Evolutionary conservation across 2,797 vertebrate genomes (phyloP).

Genomic region (Hydrocynus forskahlii): DNA sequence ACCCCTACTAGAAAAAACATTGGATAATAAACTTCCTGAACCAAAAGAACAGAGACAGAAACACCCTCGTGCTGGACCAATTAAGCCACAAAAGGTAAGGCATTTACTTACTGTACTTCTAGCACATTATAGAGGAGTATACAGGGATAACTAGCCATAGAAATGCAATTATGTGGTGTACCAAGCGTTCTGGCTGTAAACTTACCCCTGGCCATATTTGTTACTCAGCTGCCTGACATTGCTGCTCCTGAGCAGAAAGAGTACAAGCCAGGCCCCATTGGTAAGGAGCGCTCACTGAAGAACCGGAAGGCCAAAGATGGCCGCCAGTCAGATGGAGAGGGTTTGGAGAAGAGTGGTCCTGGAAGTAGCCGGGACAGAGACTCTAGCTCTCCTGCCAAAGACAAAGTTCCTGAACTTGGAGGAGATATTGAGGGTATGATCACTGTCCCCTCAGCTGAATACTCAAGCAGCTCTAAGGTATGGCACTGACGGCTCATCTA

Average conservation of each 20-base stretch:
- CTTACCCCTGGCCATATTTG: not conserved
- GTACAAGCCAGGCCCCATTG: conserved; percentile 97
- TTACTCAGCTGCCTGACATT: conserved; percentile 90
- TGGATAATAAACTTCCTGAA: conserved; percentile 89
- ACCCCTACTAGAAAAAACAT: conserved; percentile 82
- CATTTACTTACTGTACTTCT: not conserved
- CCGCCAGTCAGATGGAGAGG: conserved; percentile 88
- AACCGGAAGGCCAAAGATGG: conserved; percentile 96
- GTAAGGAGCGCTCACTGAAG: conserved; percentile 96
- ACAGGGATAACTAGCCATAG: no score
- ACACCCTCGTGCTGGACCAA: conserved; percentile 92
- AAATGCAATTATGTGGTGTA: not conserved
- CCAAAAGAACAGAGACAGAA: conserved; percentile 99
- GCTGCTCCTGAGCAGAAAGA: conserved; percentile 93
- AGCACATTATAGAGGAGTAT: not conserved
- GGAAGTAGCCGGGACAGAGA: conserved; percentile 81
- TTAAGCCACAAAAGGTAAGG: conserved; percentile 95
- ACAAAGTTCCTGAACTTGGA: conserved; percentile 88
- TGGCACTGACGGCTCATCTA: not conserved
- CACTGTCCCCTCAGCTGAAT: conserved; percentile 92
- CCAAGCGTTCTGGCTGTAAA: not conserved
- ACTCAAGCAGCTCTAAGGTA: conserved; percentile 89
- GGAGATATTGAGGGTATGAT: conserved; percentile 95
- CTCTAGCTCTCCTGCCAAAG: conserved; percentile 83
- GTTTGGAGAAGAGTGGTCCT: conserved; percentile 85